Evolutionary conservation across 2,888 invertebrate species (phyloP), one percentile per base, ranked within the genome.

Genomic region (Nephrocerus scutellatus): DNA sequence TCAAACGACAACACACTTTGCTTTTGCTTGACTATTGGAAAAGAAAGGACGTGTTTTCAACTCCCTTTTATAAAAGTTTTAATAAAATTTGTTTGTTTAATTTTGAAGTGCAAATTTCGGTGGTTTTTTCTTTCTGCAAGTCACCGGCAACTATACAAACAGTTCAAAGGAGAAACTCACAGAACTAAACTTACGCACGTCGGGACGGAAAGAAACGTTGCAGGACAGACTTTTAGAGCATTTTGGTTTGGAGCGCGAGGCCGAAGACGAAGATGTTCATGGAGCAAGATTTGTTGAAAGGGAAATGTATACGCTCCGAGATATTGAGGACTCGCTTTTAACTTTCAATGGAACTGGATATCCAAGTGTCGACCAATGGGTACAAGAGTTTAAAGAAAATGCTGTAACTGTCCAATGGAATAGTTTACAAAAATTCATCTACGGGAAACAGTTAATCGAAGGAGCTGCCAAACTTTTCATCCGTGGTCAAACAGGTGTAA

Each of bases 151-250:
- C n/a, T n/a, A n/a, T n/a, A n/a, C n/a, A n/a, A n/a, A 43, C 5
- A 35, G 30, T 8, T 32, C 43, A 12, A 37, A 31, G 10, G 28
- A 14, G 2, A 46, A 39, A 30, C 28, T 46, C 21, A 24, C 26
- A 3, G 39, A 23, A 10, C 15, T 41, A 12, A 30, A 33, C 5
- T 29, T 43, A 12, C 18, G 18, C 8, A 41, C 39, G 12, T 21
- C 18, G 3, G 43, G 43, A 33, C 36, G 18, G 6, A 46, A 39
- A n/a, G 5, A 10, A 8, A 29, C 29, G 2, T 31, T 46, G 14
- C 37, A 44, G 23, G 30, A 36, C 18, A 31, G 46, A 14, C 31
- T 47, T 3, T 18, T 39, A 2, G 37, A 29, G 8, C 39, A 42
- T 12, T 41, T 38, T 14, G 44, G n/a, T n/a, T n/a, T n/a, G n/a